Base-by-base conservation (phyloP, 2,888 invertebrate genomes). In the Cephonodes hylas region DNA sequence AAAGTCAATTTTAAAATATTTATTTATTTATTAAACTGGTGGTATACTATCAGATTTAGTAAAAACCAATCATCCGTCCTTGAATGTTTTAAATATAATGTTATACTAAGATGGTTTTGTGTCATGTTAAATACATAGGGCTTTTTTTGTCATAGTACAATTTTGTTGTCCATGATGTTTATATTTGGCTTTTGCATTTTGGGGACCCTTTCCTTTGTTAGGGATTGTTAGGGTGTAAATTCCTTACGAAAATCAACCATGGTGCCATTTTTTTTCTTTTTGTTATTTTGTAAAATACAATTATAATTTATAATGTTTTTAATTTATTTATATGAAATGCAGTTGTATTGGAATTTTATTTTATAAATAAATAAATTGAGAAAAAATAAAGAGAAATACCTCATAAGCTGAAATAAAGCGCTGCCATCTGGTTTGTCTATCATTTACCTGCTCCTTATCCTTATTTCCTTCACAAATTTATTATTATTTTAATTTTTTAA, bases 221-320 rank as follows among this genome's bases (percentile, higher is more conserved):
- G 67, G 70, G 64, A 57, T 10, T 60, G 66, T 68, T 75, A 73
- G 73, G 78, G 71, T 64, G 66, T 59, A 38, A 64, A 65, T 67
- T 68, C 63, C 67, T 67, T 67, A 68, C 61, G 64, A 62, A 69
- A 60, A 64, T 76, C 80, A 79, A 88, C 83, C 80, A 86, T 86
- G 81, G 85, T 89, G 90, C 89, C 89, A 90, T 88, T 88, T 87
- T 80, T 81, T 77, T 64, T 42, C 45, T 44, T 63, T 59, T 42
- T 65, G 59, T 69, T 63, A 58, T n/a, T n/a, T n/a, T 60, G 62
- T 63, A 48, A 63, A 63, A 60, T 1, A 59, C 15, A 34, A 7
- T 27, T 59, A 27, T 61, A 46, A 56, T 48, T 18, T 18, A 42
- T 25, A 1, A 27, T 23, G 3, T 10, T 58, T 22, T 57, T 45